phyloP scores from a whole-genome alignment of 2,888 invertebrate species.

The Globia sparganii region DNA sequence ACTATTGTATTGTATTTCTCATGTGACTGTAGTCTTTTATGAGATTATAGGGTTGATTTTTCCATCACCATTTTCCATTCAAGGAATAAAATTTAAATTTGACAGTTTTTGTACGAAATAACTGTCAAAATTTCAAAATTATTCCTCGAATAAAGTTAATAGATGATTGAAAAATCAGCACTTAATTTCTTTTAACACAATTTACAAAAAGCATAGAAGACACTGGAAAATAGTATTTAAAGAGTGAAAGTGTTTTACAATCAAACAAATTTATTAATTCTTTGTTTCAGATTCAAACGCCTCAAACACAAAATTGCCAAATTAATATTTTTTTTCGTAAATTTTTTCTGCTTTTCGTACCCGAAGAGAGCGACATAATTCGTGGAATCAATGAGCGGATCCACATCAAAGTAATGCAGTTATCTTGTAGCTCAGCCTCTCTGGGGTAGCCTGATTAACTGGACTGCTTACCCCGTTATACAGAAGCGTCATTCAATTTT shows the following conservation, averaged over 20 bases:
- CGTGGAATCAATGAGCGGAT: slow-evolving; percentile 66
- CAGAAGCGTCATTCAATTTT: slow-evolving; percentile 12
- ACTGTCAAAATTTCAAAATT: too few species aligned
- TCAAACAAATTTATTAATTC: background rate
- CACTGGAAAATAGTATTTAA: too few species aligned
- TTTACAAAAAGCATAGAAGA: too few species aligned
- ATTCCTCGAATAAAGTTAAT: too few species aligned
- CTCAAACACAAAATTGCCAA: background rate
- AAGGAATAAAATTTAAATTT: too few species aligned
- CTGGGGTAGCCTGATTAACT: slow-evolving; percentile 58
- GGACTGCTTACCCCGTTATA: slow-evolving; percentile 25
- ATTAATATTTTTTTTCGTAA: background rate
- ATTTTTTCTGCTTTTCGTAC: slow-evolving; percentile 50
- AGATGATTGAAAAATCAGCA: too few species aligned
- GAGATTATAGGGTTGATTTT: too few species aligned
- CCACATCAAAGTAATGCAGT: slow-evolving; percentile 67
- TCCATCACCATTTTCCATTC: too few species aligned
- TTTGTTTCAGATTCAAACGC: background rate
- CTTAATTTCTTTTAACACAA: too few species aligned
- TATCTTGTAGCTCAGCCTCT: slow-evolving; percentile 63
- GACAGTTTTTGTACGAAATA: too few species aligned
- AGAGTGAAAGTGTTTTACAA: background rate
- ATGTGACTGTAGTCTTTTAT: too few species aligned
- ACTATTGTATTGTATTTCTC: too few species aligned
- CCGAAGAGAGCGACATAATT: slow-evolving; percentile 59